These are phyloP conservation scores for Brienomyrus longianalis DNA, from an alignment of 2,113 vertebrate species.

Conservation along the genomic window DNA sequence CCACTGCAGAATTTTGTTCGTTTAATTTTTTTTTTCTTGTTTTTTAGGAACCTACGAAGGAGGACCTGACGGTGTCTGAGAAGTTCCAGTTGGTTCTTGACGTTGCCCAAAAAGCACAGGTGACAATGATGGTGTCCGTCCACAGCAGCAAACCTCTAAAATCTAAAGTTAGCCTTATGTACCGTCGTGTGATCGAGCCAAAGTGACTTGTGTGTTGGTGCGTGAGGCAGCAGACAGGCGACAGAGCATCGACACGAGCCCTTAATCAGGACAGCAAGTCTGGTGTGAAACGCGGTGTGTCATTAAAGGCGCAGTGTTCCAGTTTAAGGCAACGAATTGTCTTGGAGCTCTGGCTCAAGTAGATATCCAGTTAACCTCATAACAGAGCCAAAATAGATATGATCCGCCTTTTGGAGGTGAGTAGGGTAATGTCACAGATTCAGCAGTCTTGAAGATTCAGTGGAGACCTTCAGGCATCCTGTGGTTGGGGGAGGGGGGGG, in stretches of 20 bases:
- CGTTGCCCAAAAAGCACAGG: conserved; percentile 95
- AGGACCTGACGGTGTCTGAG: conserved; percentile 91
- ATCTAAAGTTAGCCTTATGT: not conserved
- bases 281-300: not conserved
- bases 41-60: conserved; percentile 81
- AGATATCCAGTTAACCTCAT: not conserved
- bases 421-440: not conserved
- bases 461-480: not conserved
- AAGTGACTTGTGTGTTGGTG: not conserved
- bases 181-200: not conserved
- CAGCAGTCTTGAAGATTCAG: not conserved
- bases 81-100: conserved; percentile 97
- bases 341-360: not conserved
- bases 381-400: not conserved
- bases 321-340: not conserved
- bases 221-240: not conserved
- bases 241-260: not conserved
- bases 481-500: not conserved
- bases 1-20: not conserved
- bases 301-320: not conserved
- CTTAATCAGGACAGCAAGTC: not conserved
- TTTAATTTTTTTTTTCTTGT: not conserved
- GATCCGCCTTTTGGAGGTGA: not conserved
- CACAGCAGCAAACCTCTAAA: not conserved
- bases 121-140: conserved; percentile 30